Evolutionary conservation across 2,888 invertebrate genomes (phyloP), one percentile per base, ranked within the genome.

Genomic region (Bombylius major): DNA sequence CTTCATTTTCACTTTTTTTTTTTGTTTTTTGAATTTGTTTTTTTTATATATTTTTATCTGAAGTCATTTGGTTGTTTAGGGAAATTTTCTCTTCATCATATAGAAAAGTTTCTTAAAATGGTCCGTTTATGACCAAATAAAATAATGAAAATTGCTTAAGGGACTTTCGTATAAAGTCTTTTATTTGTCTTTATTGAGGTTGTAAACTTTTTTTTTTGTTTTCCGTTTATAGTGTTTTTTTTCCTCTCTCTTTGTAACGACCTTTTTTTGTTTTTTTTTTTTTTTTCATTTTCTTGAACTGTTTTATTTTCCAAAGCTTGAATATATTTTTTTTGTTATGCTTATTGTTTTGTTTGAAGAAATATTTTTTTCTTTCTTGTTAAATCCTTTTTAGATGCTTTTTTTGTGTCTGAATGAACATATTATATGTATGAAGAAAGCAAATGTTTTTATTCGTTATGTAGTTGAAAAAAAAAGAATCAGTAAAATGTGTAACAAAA

Each of bases 41-140:
- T 36, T 9, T 42, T 42, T 11, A 11, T 39, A 9, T 39, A 11
- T 11, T 42, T 42, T 42, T 42, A 11, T 42, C 11, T 11, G 12
- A 11, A 42, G 8, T 42, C 39, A 42, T 42, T 11, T 42, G 44
- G 46, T 33, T 47, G 50, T 55, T 55, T 36, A 50, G 44, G 54
- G 45, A 54, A 54, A 49, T 49, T 49, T 42, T 11, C 39, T 42
- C 12, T 42, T 34, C 48, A 50, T 50, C 54, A 31, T 14, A 49
- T 11, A 44, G 32, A 33, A 44, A 44, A 54, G 49, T 45, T 54
- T 50, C 8, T 5, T 9, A n/a, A 42, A 54, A 49, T 50, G 55
- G 51, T 66, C 63, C 66, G 66, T 70, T 70, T 70, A 71, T 70
- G 62, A 66, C 65, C 65, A 67, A 71, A 71, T 70, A 71, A 71